Evolutionary conservation across 2,888 invertebrate genomes (phyloP), one percentile per base, ranked within the genome.

Genomic region (Temnothorax rugatulus): DNA sequence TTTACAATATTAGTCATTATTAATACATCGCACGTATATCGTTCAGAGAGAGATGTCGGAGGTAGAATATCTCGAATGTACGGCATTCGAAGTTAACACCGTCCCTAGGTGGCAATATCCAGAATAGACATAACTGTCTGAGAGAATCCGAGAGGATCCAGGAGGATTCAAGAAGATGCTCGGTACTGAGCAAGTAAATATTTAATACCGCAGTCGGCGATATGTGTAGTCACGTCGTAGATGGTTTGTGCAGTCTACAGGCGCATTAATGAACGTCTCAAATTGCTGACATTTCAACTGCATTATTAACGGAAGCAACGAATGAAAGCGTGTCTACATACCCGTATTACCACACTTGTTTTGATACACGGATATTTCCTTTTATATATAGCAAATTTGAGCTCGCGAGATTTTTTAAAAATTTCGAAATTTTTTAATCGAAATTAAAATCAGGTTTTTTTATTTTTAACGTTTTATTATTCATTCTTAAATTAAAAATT

Each of bases 281-380:
- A 88, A 90, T 90, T 89, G 87, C 86, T 86, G 81, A 83, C 85
- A 75, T 90, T 89, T 88, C 86, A 68, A 82, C 68, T 87, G 73
- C 69, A 86, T 88, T 87, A 88, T 89, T 89, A 87, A 88, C 84
- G 64, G 81, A 79, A 87, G 64, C 66, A 68, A 29, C 63, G 61
- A 84, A 84, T 84, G 83, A 86, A 79, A 82, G 21, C 82, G 68
- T 34, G 77, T 83, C 83, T 15, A 7, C 11, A 21, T 13, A 29
- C 21, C 21, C 21, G 4, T 18, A 74, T 52, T 38, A 4, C 25
- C 5, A 15, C 25, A 47, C 7, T 29, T 50, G n/a, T 75, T 64
- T 76, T 63, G n/a, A 38, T 18, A 21, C 4, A 64, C 50, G 7
- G 8, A 25, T 18, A 66, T 47, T 11, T 18, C 15, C 3, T 25